phyloP scores from a whole-genome alignment of 2,888 invertebrate genomes.

The Bedellia somnulentella region DNA sequence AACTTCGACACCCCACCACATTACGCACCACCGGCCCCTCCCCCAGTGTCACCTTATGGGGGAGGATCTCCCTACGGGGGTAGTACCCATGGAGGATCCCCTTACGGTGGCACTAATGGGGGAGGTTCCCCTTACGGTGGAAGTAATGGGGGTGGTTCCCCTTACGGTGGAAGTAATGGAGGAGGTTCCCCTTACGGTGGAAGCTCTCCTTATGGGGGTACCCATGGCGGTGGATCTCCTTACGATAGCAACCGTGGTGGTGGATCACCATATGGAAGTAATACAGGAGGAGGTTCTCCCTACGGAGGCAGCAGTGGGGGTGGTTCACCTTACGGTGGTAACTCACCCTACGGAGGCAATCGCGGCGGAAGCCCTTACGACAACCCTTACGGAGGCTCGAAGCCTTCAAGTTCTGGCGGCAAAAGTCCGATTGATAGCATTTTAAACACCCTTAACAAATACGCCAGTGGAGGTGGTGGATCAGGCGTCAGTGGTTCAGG shows the following conservation, averaged over 20 bases:
- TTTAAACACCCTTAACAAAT: constrained; percentile 26
- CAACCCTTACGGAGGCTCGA: constrained; percentile 13
- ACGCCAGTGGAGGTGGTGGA: constrained; percentile 19
- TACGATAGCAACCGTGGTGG: constrained; percentile 13
- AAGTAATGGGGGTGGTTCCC: constrained; percentile 11
- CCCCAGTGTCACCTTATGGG: constrained; percentile 14
- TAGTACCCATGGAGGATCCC: constrained; percentile 13
- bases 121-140: constrained; percentile 15
- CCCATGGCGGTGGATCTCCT: constrained; percentile 16
- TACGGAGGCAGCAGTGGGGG: constrained; percentile 11
- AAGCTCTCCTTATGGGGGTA: constrained; percentile 8
- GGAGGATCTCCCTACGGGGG: constrained; percentile 16
- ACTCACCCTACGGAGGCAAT: constrained; percentile 14
- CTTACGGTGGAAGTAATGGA: constrained; percentile 9
- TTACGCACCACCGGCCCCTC: constrained; percentile 47
- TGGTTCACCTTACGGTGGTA: constrained; percentile 15
- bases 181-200: constrained; percentile 10
- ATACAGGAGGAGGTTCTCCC: constrained; percentile 12
- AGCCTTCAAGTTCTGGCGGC: constrained; percentile 13
- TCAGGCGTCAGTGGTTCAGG: constrained; percentile 14
- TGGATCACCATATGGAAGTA: constrained; percentile 15
- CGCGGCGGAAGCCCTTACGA: constrained; percentile 14
- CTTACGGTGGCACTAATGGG: constrained; percentile 13
- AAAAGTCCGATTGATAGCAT: constrained; percentile 26
- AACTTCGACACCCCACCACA: constrained; percentile 34